Percentiles rank a stretch among this genome's conserved stretches.
phyloP scores from a whole-genome alignment of 2,113 vertebrate genomes.

The Columba janthina region DNA sequence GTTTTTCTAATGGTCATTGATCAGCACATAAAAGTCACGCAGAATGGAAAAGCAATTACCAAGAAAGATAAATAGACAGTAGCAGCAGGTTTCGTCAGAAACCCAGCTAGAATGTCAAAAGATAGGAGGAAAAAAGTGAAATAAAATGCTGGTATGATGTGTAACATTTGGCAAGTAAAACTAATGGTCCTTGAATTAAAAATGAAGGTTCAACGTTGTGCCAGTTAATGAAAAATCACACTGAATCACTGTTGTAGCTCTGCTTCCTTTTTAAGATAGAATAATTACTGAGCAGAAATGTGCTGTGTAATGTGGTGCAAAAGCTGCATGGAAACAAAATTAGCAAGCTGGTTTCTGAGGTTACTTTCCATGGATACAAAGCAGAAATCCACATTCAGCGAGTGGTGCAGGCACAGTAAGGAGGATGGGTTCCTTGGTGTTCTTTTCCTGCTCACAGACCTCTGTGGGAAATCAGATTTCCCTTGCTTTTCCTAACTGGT shows the following conservation, averaged over 20 bases:
- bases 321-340: background rate
- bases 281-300: background rate
- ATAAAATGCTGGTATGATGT: background rate
- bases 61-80: slow-evolving; percentile 6
- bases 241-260: background rate
- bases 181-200: background rate
- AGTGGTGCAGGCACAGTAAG: background rate
- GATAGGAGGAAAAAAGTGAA: background rate
- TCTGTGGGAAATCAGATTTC: background rate
- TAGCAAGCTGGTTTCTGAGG: background rate
- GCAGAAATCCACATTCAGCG: background rate
- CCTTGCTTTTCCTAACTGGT: background rate
- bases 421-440: background rate
- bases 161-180: background rate
- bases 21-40: background rate
- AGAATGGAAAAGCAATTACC: slow-evolving; percentile 17
- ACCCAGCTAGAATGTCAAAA: background rate
- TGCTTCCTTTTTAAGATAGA: background rate
- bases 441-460: background rate
- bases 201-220: background rate
- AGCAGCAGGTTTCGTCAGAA: background rate
- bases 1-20: background rate
- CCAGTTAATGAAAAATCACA: background rate
- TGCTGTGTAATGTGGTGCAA: background rate
- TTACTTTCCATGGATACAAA: background rate